Base-by-base conservation (phyloP, 2,888 invertebrate species). In the Alloscopus bannaensis region DNA sequence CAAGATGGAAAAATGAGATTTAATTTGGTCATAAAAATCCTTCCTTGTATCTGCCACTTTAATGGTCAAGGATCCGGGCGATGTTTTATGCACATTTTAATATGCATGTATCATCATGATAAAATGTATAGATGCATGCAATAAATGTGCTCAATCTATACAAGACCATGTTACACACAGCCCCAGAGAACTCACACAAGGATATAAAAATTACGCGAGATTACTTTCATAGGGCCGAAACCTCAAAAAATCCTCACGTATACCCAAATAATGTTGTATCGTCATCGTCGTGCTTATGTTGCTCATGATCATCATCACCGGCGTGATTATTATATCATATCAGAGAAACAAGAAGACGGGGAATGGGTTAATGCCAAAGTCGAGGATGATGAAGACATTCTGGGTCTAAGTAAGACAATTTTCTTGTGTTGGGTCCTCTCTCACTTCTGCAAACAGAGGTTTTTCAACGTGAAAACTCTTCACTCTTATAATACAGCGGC, bases 1-100 rank as follows among this genome's bases (percentile, higher is more conserved):
- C 69, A 77, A 77, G 77, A 77, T 77, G 69, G 55, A 69, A 69
- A 76, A 69, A 77, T 69, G 77, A 77, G 77, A 77, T 77, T 77
- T 77, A 77, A 77, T 77, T 77, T 69, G 77, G 77, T 69, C 77
- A 77, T 77, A 77, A 77, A 77, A 69, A n/a, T n/a, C 55, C 42
- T 24, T 73, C 45, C 45, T 65, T 57, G 65, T 73, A 73, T 75
- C 73, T 66, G 73, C 73, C 73, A 65, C 59, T 59, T 75, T 75
- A 75, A 75, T 66, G 66, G 66, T 75, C 45, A 69, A 60, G 77
- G 77, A 77, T 77, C 77, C 77, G 77, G 77, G 77, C 77, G 26
- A 70, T 60, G 71, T 71, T 71, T 71, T 71, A 71, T 71, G 64
- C 64, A 65, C 64, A 72, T 64, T 72, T 75, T 75, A 75, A 75